phyloP scores from a whole-genome alignment of 2,797 vertebrate genomes.

The Tragelaphus eurycerus region DNA sequence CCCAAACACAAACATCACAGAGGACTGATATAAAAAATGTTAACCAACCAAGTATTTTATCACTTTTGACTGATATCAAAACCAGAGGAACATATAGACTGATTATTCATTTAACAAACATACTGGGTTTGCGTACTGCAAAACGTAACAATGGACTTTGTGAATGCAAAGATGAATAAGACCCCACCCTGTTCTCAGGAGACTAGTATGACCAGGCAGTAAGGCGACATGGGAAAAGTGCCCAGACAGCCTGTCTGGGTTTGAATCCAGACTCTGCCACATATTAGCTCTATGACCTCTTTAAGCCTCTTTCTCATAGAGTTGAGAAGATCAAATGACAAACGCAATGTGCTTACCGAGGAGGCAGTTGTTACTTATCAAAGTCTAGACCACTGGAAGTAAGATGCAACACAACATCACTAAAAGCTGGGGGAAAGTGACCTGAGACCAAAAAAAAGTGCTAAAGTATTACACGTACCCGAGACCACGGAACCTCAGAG shows the following conservation, averaged over 20 bases:
- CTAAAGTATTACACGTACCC: neutral
- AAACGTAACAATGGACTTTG: neutral
- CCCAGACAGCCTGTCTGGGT: neutral
- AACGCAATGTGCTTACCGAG: neutral
- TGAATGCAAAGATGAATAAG: neutral
- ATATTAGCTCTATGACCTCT: neutral
- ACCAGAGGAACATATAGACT: neutral
- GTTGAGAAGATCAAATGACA: neutral
- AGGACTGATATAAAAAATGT: slow-evolving; percentile 27
- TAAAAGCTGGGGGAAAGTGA: neutral
- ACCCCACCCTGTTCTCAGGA: neutral
- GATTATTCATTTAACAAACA: neutral
- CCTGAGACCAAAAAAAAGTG: neutral
- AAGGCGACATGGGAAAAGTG: fast-evolving
- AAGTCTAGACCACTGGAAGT: neutral
- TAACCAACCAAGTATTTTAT: slow-evolving; percentile 20
- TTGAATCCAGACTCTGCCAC: neutral
- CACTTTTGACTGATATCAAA: neutral
- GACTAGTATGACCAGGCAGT: neutral
- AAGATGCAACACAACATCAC: neutral
- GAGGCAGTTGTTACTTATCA: neutral
- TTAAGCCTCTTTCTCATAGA: neutral
- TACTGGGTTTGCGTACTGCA: neutral
- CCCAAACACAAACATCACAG: neutral
- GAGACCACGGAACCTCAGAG: neutral